A percentile compares a stretch with the other conserved stretches of the same genome.
Conservation (phyloP, 2,797 vertebrate genomes). For the Potorous gilbertii region DNA sequence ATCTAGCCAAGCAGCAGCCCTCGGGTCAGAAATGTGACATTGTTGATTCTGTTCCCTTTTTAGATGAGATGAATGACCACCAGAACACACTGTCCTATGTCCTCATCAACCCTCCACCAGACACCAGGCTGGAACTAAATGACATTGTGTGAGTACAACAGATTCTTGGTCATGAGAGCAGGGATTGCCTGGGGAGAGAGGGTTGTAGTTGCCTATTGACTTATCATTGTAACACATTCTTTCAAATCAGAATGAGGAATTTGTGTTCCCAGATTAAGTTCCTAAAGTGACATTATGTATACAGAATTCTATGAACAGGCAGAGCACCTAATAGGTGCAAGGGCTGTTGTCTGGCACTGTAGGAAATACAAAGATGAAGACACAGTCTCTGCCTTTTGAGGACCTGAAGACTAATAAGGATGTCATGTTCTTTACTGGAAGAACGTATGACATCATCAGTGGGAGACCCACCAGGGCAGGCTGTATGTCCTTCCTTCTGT, state of each 20-base stretch:
- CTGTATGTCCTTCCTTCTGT: not conserved
- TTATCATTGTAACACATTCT: not conserved
- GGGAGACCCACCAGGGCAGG: not conserved
- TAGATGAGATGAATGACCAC: conserved; percentile 99
- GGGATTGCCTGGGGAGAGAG: not conserved
- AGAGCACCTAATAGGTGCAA: not conserved
- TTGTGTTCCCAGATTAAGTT: not conserved
- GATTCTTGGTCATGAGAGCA: not conserved
- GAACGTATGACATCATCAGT: not conserved
- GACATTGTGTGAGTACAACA: conserved; percentile 93
- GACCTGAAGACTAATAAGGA: not conserved
- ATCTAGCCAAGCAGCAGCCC: not conserved
- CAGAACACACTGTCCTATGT: conserved; percentile 99
- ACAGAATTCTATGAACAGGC: not conserved
- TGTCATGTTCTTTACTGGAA: not conserved
- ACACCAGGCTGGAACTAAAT: conserved; percentile 96
- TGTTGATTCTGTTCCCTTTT: conserved; percentile 49
- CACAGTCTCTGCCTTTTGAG: not conserved
- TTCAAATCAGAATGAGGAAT: not conserved
- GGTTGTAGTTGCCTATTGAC: not conserved
- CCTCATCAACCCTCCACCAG: conserved; percentile 96
- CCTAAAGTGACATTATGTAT: not conserved
- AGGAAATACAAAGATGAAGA: not conserved
- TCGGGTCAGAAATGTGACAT: not conserved
- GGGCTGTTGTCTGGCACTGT: not conserved